Conservation (phyloP, 2,888 invertebrate species). For the Hirtodrosophila cameraria region DNA sequence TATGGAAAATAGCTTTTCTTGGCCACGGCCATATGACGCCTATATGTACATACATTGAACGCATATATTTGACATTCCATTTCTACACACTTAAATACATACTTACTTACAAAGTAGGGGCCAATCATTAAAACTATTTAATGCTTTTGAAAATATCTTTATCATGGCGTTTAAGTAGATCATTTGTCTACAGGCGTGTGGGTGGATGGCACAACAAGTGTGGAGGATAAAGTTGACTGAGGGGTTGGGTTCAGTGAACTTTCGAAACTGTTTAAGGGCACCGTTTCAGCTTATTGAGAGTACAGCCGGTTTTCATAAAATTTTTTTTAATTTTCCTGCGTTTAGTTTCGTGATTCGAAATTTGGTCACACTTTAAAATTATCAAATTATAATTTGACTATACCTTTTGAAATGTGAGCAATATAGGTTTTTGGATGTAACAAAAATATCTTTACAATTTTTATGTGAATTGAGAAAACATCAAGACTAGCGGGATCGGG, state of each 20-base stretch:
- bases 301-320: too few relatives aligned
- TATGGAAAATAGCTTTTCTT: slow-evolving; percentile 36
- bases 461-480: too few relatives aligned
- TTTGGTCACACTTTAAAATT: too few relatives aligned
- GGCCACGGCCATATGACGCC: slow-evolving; percentile 51
- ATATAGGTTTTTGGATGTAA: too few relatives aligned
- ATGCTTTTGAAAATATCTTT: slow-evolving; percentile 24
- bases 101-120: slow-evolving; percentile 18
- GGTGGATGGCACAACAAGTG: not conserved
- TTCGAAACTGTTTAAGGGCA: slow-evolving; percentile 10
- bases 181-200: slow-evolving; percentile 9
- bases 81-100: not conserved
- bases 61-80: slow-evolving; percentile 52
- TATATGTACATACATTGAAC: slow-evolving; percentile 1
- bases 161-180: slow-evolving; percentile 38
- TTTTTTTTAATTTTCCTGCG: too few relatives aligned
- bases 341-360: too few relatives aligned
- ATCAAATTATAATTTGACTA: too few relatives aligned
- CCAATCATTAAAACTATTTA: slow-evolving; percentile 39
- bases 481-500: too few relatives aligned
- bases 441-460: too few relatives aligned
- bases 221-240: not conserved
- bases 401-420: too few relatives aligned
- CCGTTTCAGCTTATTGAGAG: too few relatives aligned
- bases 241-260: slow-evolving; percentile 40